Evolutionary conservation across 2,797 vertebrate genomes (phyloP).

Genomic region (Galaxias olidus): DNA sequence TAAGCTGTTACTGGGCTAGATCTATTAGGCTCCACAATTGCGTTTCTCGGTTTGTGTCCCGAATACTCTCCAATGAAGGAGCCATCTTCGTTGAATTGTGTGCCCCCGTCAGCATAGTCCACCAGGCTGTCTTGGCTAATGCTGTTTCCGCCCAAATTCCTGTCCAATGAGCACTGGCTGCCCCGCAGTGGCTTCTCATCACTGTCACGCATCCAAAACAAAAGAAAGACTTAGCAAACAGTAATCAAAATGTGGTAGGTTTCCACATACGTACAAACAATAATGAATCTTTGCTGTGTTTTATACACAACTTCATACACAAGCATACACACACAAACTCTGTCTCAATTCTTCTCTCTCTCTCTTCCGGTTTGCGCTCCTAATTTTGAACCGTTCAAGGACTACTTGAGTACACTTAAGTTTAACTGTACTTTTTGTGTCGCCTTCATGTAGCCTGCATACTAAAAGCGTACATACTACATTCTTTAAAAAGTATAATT

Average conservation of each 20-base stretch:
- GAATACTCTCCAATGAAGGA: slow-evolving; percentile 93
- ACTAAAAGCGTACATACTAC: too few relatives aligned
- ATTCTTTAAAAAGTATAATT: too few relatives aligned
- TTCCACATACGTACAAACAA: slow-evolving; percentile 2
- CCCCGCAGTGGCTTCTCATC: slow-evolving; percentile 89
- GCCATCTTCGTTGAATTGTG: slow-evolving; percentile 87
- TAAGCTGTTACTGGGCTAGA: too few relatives aligned
- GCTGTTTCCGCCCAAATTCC: slow-evolving; percentile 73
- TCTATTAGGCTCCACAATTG: slow-evolving; percentile 64
- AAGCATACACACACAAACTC: slow-evolving; percentile 7
- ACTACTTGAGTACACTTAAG: too few relatives aligned
- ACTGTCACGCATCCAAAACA: slow-evolving; percentile 72
- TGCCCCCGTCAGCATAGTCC: slow-evolving; percentile 83
- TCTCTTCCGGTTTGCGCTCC: not conserved
- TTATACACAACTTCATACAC: not conserved
- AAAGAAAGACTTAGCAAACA: slow-evolving; percentile 13
- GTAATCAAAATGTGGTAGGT: not conserved
- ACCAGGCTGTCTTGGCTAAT: slow-evolving; percentile 86
- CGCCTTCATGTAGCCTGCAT: too few relatives aligned
- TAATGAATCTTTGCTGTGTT: too few relatives aligned
- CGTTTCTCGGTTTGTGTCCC: slow-evolving; percentile 72
- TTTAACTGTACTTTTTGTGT: too few relatives aligned
- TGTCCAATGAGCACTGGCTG: slow-evolving; percentile 74
- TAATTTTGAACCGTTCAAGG: not conserved
- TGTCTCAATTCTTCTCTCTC: not conserved